Evolutionary conservation across 2,888 invertebrate species (phyloP).

Genomic region (Leucania comma): DNA sequence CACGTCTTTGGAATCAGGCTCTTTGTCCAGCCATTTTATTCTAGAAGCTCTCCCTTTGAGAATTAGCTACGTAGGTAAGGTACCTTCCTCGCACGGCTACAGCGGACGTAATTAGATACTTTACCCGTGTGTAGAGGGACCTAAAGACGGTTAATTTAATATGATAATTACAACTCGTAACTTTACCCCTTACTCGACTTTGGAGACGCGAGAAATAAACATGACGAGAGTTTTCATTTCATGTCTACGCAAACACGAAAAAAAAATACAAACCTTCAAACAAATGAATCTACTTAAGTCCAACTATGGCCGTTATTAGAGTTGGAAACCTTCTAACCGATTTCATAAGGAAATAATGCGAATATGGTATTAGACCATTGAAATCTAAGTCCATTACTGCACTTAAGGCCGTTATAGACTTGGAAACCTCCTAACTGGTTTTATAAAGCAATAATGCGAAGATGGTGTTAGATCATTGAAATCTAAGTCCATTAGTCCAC

Average conservation of each 20-base stretch:
- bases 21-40: conserved; percentile 58
- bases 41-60: conserved; percentile 48
- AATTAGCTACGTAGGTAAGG: conserved; percentile 39
- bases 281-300: no score
- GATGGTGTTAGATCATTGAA: no score
- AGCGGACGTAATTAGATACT: conserved; percentile 52
- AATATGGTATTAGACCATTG: no score
- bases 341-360: no score
- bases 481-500: no score
- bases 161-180: conserved; percentile 55
- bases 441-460: no score
- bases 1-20: conserved; percentile 60
- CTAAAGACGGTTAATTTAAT: conserved; percentile 58
- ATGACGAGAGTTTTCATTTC: conserved; percentile 37
- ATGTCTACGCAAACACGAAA: conserved; percentile 28
- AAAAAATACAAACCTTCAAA: conserved; percentile 24
- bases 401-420: no score
- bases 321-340: no score
- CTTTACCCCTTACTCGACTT: conserved; percentile 42
- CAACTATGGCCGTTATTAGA: no score
- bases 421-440: no score
- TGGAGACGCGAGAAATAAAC: conserved; percentile 48
- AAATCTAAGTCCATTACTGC: no score
- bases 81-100: conserved; percentile 14
- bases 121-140: conserved; percentile 39